phyloP scores from a whole-genome alignment of 2,888 invertebrate species.

The Zygothrica quintamaculata region DNA sequence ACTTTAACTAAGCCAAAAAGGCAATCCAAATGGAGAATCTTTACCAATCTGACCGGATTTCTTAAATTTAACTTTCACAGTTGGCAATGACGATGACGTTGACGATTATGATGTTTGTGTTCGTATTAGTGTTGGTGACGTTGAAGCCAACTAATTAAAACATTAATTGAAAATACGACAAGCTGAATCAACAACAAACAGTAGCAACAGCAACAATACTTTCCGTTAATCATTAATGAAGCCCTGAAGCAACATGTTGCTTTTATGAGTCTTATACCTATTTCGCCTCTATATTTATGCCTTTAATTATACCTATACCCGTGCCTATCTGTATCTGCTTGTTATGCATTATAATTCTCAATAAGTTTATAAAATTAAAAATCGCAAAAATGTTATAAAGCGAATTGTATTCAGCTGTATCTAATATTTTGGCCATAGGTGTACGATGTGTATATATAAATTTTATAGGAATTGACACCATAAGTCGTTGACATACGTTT shows the following conservation, averaged over 20 bases:
- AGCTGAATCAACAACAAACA: conserved; percentile 21
- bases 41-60: conserved; percentile 3
- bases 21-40: conserved; percentile 6
- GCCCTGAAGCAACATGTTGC: conserved; percentile 5
- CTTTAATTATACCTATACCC: too few relatives aligned
- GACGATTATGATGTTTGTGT: neutral
- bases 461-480: too few relatives aligned
- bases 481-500: too few relatives aligned
- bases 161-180: conserved; percentile 46
- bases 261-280: too few relatives aligned
- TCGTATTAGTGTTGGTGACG: neutral
- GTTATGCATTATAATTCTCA: too few relatives aligned
- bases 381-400: too few relatives aligned
- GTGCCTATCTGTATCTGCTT: too few relatives aligned
- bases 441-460: too few relatives aligned
- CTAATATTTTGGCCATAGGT: neutral
- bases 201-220: conserved; percentile 25
- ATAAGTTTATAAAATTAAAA: too few relatives aligned
- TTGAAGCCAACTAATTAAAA: conserved; percentile 53
- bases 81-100: neutral
- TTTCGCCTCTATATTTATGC: too few relatives aligned
- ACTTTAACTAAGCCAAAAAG: conserved; percentile 11
- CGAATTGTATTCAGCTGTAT: too few relatives aligned
- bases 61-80: conserved; percentile 31
- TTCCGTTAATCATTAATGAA: conserved; percentile 36